Percentiles rank a stretch among this genome's conserved stretches.
These are phyloP conservation scores for Idaea aversata DNA, from an alignment of 2,888 invertebrate species.

Conservation along the genomic window DNA sequence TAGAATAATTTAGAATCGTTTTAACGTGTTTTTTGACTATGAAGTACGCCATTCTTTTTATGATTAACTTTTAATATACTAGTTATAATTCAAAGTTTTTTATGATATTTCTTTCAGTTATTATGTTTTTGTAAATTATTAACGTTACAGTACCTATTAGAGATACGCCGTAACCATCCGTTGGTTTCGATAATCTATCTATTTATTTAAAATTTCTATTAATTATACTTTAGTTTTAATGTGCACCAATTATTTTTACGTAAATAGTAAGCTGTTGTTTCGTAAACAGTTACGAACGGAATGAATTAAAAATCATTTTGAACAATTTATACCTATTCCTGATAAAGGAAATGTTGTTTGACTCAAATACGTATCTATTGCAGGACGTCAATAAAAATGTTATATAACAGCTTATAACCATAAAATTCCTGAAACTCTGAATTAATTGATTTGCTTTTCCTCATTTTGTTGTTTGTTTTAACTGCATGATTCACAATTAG, in stretches of 20 bases:
- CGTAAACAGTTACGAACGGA: too few species aligned
- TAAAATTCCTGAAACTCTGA: conserved; percentile 11
- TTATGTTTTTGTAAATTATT: neutral
- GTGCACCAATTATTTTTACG: conserved; percentile 6
- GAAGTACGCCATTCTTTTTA: neutral
- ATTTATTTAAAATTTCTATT: conserved; percentile 5
- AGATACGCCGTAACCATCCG: neutral
- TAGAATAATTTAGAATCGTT: neutral
- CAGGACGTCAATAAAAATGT: neutral
- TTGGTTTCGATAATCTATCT: neutral
- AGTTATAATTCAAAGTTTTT: neutral
- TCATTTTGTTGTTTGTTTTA: conserved; percentile 13
- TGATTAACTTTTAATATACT: neutral
- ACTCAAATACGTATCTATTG: neutral
- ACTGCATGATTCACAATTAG: conserved; percentile 31
- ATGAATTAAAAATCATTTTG: too few species aligned
- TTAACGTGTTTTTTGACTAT: neutral
- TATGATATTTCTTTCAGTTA: neutral
- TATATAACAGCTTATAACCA: neutral
- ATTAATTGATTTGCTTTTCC: conserved; percentile 15
- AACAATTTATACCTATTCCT: too few species aligned
- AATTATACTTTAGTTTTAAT: conserved; percentile 3
- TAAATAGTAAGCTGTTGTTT: too few species aligned
- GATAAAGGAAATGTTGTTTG: neutral
- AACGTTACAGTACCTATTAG: neutral